Evolutionary conservation across 2,888 invertebrate genomes (phyloP).

Genomic region (Nephrotoma guestfalica): DNA sequence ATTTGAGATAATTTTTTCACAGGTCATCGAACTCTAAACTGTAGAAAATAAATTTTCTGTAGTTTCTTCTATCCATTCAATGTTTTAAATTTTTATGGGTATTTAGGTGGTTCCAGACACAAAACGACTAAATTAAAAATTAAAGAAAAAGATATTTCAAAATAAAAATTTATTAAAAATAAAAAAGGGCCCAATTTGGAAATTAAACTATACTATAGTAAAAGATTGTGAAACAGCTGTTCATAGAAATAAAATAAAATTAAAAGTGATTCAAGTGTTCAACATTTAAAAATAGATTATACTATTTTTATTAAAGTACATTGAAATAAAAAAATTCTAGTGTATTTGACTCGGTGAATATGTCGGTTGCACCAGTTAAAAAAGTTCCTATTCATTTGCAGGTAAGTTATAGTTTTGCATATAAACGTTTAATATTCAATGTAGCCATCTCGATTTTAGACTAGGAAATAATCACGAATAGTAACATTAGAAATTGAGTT

Average conservation of each 20-base stretch:
- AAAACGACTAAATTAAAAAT: background rate
- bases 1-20: background rate
- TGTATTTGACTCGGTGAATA: background rate
- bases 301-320: background rate
- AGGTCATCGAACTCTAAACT: background rate
- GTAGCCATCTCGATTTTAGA: no score
- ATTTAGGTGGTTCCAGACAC: background rate
- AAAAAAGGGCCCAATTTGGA: background rate
- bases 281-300: background rate
- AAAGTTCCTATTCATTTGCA: conserved; percentile 91
- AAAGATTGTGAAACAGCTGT: background rate
- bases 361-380: conserved; percentile 54
- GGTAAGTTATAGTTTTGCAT: conserved; percentile 36
- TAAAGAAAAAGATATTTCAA: background rate
- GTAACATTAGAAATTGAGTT: no score
- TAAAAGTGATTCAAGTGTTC: background rate
- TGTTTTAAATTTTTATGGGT: background rate
- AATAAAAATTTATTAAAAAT: background rate
- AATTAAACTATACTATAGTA: background rate
- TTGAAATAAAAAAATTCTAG: background rate
- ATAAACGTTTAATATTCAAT: no score
- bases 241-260: background rate
- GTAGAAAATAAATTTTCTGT: background rate
- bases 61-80: background rate
- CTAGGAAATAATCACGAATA: no score